A percentile compares a stretch with the other conserved stretches of the same genome.
Evolutionary conservation across 2,797 vertebrate species (phyloP).

Genomic region (Sebastes minor): DNA sequence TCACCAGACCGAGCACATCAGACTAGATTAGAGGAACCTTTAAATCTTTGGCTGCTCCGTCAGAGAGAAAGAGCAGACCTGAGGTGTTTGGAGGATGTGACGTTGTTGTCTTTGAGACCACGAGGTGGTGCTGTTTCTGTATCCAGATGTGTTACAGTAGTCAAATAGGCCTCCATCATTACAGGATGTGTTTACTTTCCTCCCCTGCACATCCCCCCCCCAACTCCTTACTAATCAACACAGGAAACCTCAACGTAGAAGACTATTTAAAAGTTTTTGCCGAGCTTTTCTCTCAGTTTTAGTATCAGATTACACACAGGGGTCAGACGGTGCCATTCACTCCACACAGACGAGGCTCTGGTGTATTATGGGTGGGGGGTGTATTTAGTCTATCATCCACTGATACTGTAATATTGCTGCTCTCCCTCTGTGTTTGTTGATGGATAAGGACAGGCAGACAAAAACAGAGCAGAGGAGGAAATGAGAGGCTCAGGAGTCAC

Average conservation of each 20-base stretch:
- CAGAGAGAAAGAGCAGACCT: background rate
- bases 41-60: background rate
- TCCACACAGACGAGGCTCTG: background rate
- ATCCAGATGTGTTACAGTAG: background rate
- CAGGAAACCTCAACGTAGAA: constrained; percentile 14
- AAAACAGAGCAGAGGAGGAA: constrained; percentile 45
- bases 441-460: constrained; percentile 40
- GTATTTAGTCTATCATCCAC: constrained; percentile 48
- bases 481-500: constrained; percentile 35
- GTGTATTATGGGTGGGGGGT: constrained; percentile 36
- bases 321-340: constrained; percentile 12
- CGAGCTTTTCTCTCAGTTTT: background rate
- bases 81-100: background rate
- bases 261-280: background rate
- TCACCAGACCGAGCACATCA: background rate
- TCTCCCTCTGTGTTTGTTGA: constrained; percentile 44
- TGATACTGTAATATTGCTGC: constrained; percentile 25
- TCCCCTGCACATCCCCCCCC: background rate
- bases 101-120: background rate
- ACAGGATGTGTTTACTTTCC: background rate
- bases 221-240: constrained; percentile 6
- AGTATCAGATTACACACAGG: constrained; percentile 22
- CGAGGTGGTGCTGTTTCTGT: background rate
- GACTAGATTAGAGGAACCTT: background rate
- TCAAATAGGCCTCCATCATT: background rate